These are phyloP conservation scores for Dallia pectoralis DNA, from an alignment of 2,797 vertebrate species.

Conservation along the genomic window DNA sequence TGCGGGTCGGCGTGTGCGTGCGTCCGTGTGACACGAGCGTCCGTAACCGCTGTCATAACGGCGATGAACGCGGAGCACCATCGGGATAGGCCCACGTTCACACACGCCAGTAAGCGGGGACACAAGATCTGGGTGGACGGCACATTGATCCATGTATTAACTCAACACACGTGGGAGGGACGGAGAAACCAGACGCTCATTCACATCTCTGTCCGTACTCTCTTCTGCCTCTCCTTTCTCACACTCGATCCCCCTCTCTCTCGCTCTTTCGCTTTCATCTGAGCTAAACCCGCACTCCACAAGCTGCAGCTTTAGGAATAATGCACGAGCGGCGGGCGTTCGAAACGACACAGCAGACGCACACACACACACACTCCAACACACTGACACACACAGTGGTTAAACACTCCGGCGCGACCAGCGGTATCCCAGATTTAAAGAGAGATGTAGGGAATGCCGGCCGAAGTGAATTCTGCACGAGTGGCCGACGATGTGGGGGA, in stretches of 20 bases:
- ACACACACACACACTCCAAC: background rate
- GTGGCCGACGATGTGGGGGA: background rate
- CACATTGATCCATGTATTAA: constrained; percentile 34
- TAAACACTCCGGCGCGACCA: background rate
- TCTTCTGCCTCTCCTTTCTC: constrained; percentile 21
- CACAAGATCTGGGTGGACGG: constrained; percentile 40
- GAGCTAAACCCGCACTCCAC: background rate
- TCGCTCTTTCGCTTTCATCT: constrained; percentile 15
- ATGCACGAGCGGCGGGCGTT: background rate
- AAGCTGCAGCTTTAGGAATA: background rate
- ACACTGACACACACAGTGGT: background rate
- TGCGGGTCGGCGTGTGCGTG: too few relatives aligned
- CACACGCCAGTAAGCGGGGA: constrained; percentile 51
- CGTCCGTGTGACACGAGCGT: constrained; percentile 20
- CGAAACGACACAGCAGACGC: background rate
- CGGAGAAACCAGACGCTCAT: constrained; percentile 38
- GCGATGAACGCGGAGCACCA: constrained; percentile 42
- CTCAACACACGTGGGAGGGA: too few relatives aligned
- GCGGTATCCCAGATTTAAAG: too few relatives aligned
- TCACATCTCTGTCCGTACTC: background rate
- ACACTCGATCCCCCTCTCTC: constrained; percentile 6
- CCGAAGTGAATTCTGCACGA: constrained; percentile 29
- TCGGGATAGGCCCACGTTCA: constrained; percentile 41
- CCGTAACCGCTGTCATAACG: constrained; percentile 47
- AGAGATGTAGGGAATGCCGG: constrained; percentile 23